A percentile compares a stretch with the other conserved stretches of the same genome.
These are phyloP conservation scores for Lophius americanus DNA, from an alignment of 2,797 vertebrate species.

Conservation along the genomic window DNA sequence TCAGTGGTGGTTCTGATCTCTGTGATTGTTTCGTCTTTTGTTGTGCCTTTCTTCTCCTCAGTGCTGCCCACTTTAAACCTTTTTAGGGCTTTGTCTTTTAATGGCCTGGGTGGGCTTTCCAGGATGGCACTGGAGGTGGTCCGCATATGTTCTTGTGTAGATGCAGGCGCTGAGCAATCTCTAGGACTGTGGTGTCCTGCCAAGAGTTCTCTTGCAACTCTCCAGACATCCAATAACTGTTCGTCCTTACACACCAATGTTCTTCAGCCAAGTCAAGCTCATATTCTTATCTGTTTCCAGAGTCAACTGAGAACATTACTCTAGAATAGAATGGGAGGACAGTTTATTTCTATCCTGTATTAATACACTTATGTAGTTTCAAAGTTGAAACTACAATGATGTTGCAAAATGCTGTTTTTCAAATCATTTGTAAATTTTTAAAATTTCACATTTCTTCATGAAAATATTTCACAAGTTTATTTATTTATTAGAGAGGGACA, in stretches of 20 bases:
- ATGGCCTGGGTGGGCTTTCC: too few species aligned
- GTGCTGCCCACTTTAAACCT: too few species aligned
- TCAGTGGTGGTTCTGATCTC: too few species aligned
- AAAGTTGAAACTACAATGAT: background rate
- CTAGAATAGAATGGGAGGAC: background rate
- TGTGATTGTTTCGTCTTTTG: too few species aligned
- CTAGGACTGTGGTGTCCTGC: too few species aligned
- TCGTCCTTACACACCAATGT: conserved; percentile 75
- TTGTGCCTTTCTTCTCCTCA: too few species aligned
- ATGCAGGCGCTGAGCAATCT: too few species aligned
- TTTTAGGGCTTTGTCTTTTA: too few species aligned
- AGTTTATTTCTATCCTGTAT: background rate
- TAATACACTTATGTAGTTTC: background rate
- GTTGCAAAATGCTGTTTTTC: background rate
- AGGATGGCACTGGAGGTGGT: too few species aligned
- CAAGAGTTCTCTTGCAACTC: too few species aligned
- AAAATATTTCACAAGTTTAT: background rate
- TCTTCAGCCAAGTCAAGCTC: conserved; percentile 84
- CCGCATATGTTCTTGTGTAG: too few species aligned
- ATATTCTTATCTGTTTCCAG: conserved; percentile 61
- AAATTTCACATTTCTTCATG: background rate
- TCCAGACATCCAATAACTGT: conserved; percentile 80
- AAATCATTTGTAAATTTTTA: background rate
- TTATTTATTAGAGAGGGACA: too few species aligned
- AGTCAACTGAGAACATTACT: conserved; percentile 27